Evolutionary conservation across 23 tunicate species (phyloP), one percentile per base, ranked within the genome.

Genomic region (Aplidium turbinatum): DNA sequence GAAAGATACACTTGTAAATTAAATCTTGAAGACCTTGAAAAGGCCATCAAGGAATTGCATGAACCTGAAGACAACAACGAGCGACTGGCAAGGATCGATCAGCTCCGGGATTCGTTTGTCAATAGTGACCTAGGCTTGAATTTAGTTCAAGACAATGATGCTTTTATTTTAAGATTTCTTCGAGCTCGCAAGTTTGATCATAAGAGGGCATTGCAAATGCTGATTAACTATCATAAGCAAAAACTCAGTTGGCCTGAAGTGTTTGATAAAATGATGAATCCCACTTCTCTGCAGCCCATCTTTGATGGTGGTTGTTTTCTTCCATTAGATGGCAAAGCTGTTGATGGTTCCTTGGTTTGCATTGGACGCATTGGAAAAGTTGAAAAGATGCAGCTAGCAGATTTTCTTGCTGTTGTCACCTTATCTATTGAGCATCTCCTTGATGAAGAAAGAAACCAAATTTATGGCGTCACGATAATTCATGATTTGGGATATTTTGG

Each of bases 141-240:
- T 9, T 39, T 72, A n/a, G 6, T 35, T 38, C 33, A 51, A 46
- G 16, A 34, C 26, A 60, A 72, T 40, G 93, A 86, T 62, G 58
- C 38, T 27, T 86, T 86, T 71, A 31, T 86, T n/a, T 50, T 86
- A 18, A 30, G 80, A 33, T 87, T 87, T 74, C 72, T 87, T 3
- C 31, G 95, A 75, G 95, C 86, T 31, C 66, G 78, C n/a, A 87
- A 87, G 58, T 87, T 80, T 55, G 85, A 87, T 67, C 78, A 80
- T 32, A 82, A 74, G 1, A 60, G 63, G 23, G 95, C 95, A 7
- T 75, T 68, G 40, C 58, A 57, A 24, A 74, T 76, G 78, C 72
- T 87, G n/a, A 50, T 46, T 30, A 87, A 87, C 47, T 87, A 80
- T 57, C 78, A 76, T 40, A 80, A 50, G 24, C 78, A 70, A 35